Percentiles rank a stretch among this genome's conserved stretches.
Conservation (phyloP, 2,113 vertebrate species). For the Glaucidium brasilianum region DNA sequence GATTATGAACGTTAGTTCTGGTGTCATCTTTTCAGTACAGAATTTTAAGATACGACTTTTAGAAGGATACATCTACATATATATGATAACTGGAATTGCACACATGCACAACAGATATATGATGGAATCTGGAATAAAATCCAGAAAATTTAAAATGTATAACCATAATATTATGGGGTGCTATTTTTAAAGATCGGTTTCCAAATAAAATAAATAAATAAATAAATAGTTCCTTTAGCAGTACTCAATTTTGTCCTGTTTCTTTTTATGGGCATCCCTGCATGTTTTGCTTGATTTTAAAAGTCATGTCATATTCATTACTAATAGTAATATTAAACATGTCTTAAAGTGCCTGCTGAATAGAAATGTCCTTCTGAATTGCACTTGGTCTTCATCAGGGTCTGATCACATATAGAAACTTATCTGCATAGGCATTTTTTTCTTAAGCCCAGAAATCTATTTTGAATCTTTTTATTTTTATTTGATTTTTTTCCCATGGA, state of each 20-base stretch:
- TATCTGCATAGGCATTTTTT: background rate
- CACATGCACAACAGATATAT: background rate
- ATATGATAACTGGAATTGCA: background rate
- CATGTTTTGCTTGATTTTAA: constrained; percentile 17
- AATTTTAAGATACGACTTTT: background rate
- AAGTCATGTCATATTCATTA: background rate
- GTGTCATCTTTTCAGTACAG: background rate
- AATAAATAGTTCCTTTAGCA: constrained; percentile 2
- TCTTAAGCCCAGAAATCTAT: background rate
- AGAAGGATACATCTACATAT: background rate
- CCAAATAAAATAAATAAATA: background rate
- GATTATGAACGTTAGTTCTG: background rate
- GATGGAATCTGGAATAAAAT: background rate
- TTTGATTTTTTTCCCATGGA: background rate
- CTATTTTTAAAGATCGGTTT: background rate
- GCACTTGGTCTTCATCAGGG: background rate
- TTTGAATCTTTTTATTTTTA: background rate
- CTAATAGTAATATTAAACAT: background rate
- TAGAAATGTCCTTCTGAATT: background rate
- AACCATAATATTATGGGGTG: background rate
- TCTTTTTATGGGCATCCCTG: background rate
- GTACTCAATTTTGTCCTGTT: background rate
- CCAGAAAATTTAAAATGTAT: background rate
- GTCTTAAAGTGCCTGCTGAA: background rate
- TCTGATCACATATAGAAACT: background rate